Base-by-base conservation (phyloP, 2,113 vertebrate genomes). In the Megaceryle maxima region DNA sequence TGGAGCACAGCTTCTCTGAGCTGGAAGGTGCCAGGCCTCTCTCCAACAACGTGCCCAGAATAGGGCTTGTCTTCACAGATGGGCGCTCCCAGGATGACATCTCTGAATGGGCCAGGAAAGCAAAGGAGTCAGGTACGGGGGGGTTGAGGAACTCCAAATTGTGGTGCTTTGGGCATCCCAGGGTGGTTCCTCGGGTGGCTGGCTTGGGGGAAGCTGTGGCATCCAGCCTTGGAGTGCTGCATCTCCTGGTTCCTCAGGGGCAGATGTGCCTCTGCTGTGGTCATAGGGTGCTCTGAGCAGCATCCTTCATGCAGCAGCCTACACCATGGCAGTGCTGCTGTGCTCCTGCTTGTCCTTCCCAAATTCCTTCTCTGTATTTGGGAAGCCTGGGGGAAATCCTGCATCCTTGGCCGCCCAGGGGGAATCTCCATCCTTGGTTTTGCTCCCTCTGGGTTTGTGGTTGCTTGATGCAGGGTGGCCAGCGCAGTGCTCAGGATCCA, bases 31-130 rank as follows among this genome's bases (percentile, higher is more conserved):
- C 98, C 89, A 98, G 99, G 62, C 93, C 98, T 33, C 39, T 96
- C 51, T 95, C 96, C 63, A 97, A 98, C 59, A 98, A 98, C 31
- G 94, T 99, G 86, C 99, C 99, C 39, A 98, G 99, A 5, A 98
- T 99, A 0, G 99, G 99, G 48, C 97, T 99, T 17, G 98, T 99
- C 74, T 99, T 99, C 97, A 99, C 99, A 0, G 99, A 99, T 1
- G 99, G 99, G 5, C 99, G 99, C 37, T 99, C 99, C 37, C 99
- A 99, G 96, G 99, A 99, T 20, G 99, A 99, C 98, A 99, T 99
- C 97, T 98, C 99, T 0, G 99, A 99, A 96, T 99, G 98, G 98
- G 99, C 99, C 62, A 99, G 98, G 90, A 98, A 98, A 55, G 98
- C 99, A 78, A 99, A 99, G 96, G 99, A 99, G 59, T 98, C 98